phyloP scores from a whole-genome alignment of 1,140 invertebrate genomes.

The Glomeris maerens region DNA sequence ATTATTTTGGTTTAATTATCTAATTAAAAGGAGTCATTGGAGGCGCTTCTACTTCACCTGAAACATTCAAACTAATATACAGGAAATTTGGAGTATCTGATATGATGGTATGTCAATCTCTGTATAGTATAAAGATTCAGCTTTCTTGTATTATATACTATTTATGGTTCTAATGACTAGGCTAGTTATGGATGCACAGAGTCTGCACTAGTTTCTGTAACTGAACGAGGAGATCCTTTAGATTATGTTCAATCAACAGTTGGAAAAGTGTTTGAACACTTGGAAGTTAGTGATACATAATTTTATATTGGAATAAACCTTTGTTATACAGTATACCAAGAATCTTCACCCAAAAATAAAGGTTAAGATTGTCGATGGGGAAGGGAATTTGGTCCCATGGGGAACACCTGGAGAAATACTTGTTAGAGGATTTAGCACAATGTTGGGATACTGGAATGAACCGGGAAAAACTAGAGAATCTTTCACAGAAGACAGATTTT shows the following conservation, averaged over 20 bases:
- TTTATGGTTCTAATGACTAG: neutral
- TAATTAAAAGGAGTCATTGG: neutral
- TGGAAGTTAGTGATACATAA: neutral
- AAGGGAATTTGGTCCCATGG: slow-evolving; percentile 53
- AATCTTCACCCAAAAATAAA: slow-evolving; percentile 15
- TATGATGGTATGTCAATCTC: no score
- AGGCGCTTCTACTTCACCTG: neutral
- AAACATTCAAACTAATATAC: slow-evolving; percentile 18
- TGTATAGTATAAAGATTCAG: neutral
- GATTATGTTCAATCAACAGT: neutral
- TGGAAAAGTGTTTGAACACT: neutral
- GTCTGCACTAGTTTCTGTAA: neutral
- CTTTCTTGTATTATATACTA: neutral
- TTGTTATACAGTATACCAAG: neutral
- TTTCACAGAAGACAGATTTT: slow-evolving; percentile 58
- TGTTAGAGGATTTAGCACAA: slow-evolving; percentile 61
- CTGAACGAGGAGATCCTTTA: neutral
- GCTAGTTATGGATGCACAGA: neutral
- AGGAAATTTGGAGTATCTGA: slow-evolving; percentile 28
- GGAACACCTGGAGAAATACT: slow-evolving; percentile 67
- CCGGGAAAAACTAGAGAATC: slow-evolving; percentile 58
- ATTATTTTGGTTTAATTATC: neutral
- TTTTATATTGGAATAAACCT: neutral
- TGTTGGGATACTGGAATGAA: slow-evolving; percentile 76
- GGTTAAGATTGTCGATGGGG: slow-evolving; percentile 53